Percentiles rank a stretch among this genome's conserved stretches.
phyloP scores from a whole-genome alignment of 2,113 vertebrate genomes.

The Gymnogyps californianus region DNA sequence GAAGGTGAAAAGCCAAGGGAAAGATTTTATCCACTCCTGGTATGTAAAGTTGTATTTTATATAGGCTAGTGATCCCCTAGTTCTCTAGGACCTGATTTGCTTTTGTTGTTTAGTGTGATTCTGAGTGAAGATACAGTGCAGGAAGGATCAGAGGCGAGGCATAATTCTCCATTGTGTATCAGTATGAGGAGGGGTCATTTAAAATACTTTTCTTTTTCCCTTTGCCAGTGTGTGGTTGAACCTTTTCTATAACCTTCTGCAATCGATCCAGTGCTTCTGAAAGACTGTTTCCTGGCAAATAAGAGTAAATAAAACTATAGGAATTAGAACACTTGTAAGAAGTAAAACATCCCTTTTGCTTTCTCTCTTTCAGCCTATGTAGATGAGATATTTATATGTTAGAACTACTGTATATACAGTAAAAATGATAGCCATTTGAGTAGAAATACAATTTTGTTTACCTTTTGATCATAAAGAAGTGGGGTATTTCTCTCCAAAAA shows the following conservation, averaged over 20 bases:
- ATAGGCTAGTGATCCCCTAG: neutral
- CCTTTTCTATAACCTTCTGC: neutral
- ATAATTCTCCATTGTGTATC: neutral
- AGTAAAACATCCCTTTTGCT: neutral
- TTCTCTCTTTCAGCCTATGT: neutral
- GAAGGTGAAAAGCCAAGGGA: neutral
- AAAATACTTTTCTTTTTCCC: neutral
- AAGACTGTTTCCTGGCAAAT: neutral
- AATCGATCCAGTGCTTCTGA: neutral
- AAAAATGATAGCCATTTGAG: neutral
- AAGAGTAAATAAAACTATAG: neutral
- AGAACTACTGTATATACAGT: slow-evolving; percentile 11
- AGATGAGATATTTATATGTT: neutral
- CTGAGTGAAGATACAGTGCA: neutral
- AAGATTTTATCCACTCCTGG: neutral
- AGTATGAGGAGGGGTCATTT: neutral
- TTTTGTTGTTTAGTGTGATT: neutral
- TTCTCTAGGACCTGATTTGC: neutral
- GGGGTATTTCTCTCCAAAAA: neutral
- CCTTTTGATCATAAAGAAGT: slow-evolving; percentile 10
- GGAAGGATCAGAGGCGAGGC: neutral
- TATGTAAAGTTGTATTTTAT: neutral
- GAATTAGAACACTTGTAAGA: neutral
- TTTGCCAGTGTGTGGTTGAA: neutral
- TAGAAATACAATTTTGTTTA: neutral